phyloP scores from a whole-genome alignment of 2,113 vertebrate species.

The Gobio gobio region DNA sequence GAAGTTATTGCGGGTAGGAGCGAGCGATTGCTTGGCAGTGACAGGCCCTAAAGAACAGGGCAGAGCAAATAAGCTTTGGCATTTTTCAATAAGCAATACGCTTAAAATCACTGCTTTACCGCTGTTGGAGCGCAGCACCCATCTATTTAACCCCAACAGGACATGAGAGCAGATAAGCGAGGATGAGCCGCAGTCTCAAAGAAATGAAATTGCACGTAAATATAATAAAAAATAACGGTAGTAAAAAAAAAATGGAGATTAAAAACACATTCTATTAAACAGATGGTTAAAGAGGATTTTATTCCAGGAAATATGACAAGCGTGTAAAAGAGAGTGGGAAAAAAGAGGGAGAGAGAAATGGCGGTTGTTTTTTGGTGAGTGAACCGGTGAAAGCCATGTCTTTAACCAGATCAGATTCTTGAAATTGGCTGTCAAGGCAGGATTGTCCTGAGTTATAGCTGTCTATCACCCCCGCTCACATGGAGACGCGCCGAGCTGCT shows the following conservation, averaged over 20 bases:
- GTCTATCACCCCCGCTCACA: conserved; percentile 84
- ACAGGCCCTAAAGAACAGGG: conserved; percentile 9
- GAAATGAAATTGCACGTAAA: conserved; percentile 71
- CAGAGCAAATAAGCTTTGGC: conserved; percentile 48
- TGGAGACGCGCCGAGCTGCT: conserved; percentile 78
- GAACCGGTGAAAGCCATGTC: conserved; percentile 80
- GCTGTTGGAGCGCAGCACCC: conserved; percentile 29
- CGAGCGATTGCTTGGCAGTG: conserved; percentile 3
- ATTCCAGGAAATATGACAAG: conserved; percentile 78
- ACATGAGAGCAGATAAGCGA: conserved; percentile 58
- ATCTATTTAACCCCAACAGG: conserved; percentile 52
- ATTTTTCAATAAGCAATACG: conserved; percentile 55
- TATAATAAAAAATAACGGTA: conserved; percentile 68
- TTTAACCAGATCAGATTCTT: conserved; percentile 99
- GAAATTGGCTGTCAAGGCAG: conserved; percentile 99
- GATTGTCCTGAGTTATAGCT: conserved; percentile 98
- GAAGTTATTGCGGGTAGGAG: conserved; percentile 45
- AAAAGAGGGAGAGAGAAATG: conserved; percentile 59
- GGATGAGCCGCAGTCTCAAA: conserved; percentile 61
- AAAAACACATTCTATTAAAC: conserved; percentile 81
- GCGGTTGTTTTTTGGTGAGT: conserved; percentile 66
- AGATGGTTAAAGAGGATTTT: conserved; percentile 82
- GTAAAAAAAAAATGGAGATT: conserved; percentile 68
- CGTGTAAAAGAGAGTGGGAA: conserved; percentile 62
- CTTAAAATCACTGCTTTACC: conserved; percentile 48